Evolutionary conservation across 1,140 invertebrate genomes (phyloP).

Genomic region (Tetraneura akinire): DNA sequence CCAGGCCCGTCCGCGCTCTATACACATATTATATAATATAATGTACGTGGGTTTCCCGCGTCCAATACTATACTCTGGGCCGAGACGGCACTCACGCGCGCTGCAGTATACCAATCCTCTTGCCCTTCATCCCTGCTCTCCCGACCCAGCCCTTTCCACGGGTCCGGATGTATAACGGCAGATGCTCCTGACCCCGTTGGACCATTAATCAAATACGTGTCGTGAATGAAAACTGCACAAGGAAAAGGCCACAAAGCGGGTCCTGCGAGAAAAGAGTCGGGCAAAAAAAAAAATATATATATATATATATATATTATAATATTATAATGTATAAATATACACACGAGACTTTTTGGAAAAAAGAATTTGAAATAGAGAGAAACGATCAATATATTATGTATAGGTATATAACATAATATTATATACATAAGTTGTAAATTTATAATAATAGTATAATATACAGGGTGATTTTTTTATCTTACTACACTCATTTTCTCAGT

Average conservation of each 20-base stretch:
- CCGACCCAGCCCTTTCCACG: not conserved
- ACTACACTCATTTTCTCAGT: too few relatives aligned
- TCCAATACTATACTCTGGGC: not conserved
- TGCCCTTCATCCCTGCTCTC: not conserved
- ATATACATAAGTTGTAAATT: too few relatives aligned
- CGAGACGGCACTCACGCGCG: not conserved
- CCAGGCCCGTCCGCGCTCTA: not conserved
- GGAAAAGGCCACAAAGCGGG: conserved; percentile 46
- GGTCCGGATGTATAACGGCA: conserved; percentile 39
- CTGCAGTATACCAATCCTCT: not conserved
- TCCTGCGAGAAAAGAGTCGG: conserved; percentile 2
- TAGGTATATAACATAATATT: too few relatives aligned
- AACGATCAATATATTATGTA: too few relatives aligned
- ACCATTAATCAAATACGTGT: conserved; percentile 51
- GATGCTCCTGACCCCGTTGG: conserved; percentile 50
- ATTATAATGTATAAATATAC: not conserved
- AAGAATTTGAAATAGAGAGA: not conserved
- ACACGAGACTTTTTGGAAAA: too few relatives aligned
- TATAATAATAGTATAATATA: too few relatives aligned
- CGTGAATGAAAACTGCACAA: conserved; percentile 50
- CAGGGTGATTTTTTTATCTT: too few relatives aligned
- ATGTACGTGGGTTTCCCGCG: not conserved
- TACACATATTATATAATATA: too few relatives aligned
- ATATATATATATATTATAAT: not conserved
- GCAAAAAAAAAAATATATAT: not conserved